These are phyloP conservation scores for Steatocranus sp. DNA, from an alignment of 2,797 vertebrate genomes.

Conservation along the genomic window DNA sequence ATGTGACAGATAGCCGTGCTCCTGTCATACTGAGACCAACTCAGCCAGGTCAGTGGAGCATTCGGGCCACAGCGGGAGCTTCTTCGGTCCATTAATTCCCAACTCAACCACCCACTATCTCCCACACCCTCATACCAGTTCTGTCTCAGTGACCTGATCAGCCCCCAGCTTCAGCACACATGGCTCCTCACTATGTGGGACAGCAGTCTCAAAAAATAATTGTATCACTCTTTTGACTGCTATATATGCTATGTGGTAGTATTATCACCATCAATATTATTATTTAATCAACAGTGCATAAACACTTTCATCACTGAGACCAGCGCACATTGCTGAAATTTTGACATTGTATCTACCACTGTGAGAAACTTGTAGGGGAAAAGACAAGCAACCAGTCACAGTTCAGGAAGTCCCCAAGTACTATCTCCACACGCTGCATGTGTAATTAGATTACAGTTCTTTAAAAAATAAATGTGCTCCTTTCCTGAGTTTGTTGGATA, in stretches of 20 bases:
- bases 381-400: background rate
- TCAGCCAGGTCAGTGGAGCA: slow-evolving; percentile 40
- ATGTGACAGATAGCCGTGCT: slow-evolving; percentile 60
- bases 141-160: slow-evolving; percentile 29
- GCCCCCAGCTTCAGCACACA: slow-evolving; percentile 4
- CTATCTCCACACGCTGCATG: background rate
- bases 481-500: background rate
- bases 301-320: background rate
- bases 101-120: background rate
- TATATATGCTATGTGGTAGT: background rate
- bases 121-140: background rate
- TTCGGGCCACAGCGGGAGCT: slow-evolving; percentile 26
- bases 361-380: background rate
- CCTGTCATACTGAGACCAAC: slow-evolving; percentile 52
- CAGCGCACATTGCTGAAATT: background rate
- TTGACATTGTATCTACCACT: background rate
- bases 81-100: slow-evolving; percentile 16
- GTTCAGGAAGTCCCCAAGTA: background rate
- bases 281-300: background rate
- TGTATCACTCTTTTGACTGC: background rate
- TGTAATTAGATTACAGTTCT: background rate
- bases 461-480: background rate
- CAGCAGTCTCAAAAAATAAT: background rate
- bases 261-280: background rate
- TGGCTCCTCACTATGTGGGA: slow-evolving; percentile 12